Evolutionary conservation across 2,888 invertebrate species (phyloP).

Genomic region (Nebria brevicollis): DNA sequence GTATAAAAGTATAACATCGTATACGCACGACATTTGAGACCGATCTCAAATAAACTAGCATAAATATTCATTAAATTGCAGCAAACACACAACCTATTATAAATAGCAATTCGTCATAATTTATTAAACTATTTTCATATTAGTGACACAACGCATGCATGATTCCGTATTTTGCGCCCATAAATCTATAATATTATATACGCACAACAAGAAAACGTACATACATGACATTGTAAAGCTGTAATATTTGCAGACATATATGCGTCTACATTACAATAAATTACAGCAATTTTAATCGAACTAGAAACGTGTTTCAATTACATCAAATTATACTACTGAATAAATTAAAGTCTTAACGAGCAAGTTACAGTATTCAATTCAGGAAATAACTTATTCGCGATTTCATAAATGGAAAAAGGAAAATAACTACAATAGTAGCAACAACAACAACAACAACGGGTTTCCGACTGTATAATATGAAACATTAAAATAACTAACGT

Average conservation of each 20-base stretch:
- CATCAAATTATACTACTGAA: neutral
- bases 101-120: neutral
- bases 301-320: neutral
- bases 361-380: neutral
- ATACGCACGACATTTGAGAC: no score
- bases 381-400: neutral
- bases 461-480: neutral
- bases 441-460: neutral
- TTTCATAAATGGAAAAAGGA: neutral
- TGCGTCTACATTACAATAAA: neutral
- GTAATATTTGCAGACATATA: neutral
- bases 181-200: neutral
- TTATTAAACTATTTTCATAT: neutral
- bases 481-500: conserved; percentile 25
- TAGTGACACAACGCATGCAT: neutral
- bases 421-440: neutral
- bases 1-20: no score
- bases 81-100: neutral
- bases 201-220: neutral
- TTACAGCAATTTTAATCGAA: neutral
- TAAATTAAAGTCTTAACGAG: neutral
- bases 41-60: neutral
- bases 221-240: neutral
- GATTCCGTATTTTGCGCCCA: neutral
- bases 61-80: neutral